Conservation (phyloP, 1,140 invertebrate species). For the Drosophila kepulauana region DNA sequence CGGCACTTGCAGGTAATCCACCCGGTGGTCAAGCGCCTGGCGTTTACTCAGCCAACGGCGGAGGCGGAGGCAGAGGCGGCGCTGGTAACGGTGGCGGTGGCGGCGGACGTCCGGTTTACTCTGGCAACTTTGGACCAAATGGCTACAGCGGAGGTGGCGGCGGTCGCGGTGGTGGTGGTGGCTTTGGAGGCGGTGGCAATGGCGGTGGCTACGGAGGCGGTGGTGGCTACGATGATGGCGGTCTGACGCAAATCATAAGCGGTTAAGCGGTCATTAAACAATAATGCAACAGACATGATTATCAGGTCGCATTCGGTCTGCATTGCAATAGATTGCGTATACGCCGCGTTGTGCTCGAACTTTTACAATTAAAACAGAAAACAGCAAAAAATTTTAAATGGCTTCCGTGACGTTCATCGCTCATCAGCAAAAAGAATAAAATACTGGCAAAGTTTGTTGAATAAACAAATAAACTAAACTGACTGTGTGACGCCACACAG, state of each 20-base stretch:
- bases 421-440: neutral
- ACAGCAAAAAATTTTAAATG: neutral
- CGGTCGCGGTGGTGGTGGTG: conserved; percentile 14
- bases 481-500: neutral
- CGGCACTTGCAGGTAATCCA: conserved; percentile 65
- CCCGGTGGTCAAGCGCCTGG: conserved; percentile 66
- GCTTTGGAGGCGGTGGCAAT: conserved; percentile 14
- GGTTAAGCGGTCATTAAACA: conserved; percentile 35
- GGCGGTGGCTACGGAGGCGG: conserved; percentile 14
- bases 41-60: conserved; percentile 53
- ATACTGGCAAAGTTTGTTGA: neutral
- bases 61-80: conserved; percentile 31
- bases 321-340: neutral
- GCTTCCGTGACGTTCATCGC: conserved; percentile 3
- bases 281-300: neutral
- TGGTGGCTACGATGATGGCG: conserved; percentile 48
- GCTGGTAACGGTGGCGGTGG: conserved; percentile 50
- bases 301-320: neutral
- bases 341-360: conserved; percentile 8
- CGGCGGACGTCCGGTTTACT: conserved; percentile 62
- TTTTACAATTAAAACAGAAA: conserved; percentile 20
- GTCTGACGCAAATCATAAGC: conserved; percentile 62
- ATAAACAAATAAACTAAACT: neutral
- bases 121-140: conserved; percentile 65
- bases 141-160: conserved; percentile 57